Base-by-base conservation (phyloP, 2,797 vertebrate genomes). In the Tarsius wallacei region DNA sequence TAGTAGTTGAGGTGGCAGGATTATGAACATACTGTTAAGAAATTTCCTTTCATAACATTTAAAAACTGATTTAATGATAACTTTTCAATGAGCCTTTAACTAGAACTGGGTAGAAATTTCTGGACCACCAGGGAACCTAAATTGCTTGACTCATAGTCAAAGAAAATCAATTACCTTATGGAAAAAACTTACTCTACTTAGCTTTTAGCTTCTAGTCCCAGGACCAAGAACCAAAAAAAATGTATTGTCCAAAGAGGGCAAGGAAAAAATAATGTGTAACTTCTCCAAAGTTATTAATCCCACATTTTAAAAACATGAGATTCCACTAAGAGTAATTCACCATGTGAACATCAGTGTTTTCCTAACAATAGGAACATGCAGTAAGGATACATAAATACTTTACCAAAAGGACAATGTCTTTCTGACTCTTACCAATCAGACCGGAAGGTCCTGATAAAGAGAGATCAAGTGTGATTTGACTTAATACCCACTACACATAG, bases 151-250 rank as follows among this genome's bases (percentile, higher is more conserved):
- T 90, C 64, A 90, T 55, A 91, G 12, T 80, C 51, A 95, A 88
- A 96, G 92, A 96, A 97, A 95, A 84, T 55, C 5, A 97, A 88
- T 74, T 64, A 66, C 3, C 36, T 92, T 53, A 95, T 55, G 21
- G 47, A 83, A 90, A 87, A 88, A 80, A 49, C 1, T 82, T 63
- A 78, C 9, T 86, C 42, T 76, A 80, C 6, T 87, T 57, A 90
- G 59, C 53, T 96, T 95, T 87, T 57, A 90, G 59, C 53, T 96
- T 95, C 64, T 66, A 80, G 49, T 81, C 47, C 86, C n/a, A 90
- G 70, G 21, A 94, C 47, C 33, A 90, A 92, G 47, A 95, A 77
- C 36, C 31, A 89, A 87, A 36, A 89, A 96, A 84, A 83, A 68
- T 4, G 8, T n/a, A 90, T 14, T 86, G 49, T 68, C 59, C 64